phyloP scores from a whole-genome alignment of 2,797 vertebrate genomes.

The Salmo trutta region DNA sequence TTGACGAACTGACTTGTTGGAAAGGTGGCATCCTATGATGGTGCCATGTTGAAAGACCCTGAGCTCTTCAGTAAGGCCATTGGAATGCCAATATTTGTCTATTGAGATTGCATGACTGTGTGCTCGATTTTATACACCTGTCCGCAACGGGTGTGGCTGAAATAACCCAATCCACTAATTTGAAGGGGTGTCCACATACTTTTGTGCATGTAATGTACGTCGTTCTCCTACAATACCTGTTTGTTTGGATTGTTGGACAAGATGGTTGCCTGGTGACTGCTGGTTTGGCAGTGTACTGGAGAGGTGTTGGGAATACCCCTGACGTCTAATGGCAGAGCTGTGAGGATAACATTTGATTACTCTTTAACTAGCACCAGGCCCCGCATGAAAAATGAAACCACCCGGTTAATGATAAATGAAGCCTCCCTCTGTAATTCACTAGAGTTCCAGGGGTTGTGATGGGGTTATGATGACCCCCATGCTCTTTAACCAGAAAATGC shows the following conservation, averaged over 20 bases:
- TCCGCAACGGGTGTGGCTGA: too few relatives aligned
- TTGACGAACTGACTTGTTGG: too few relatives aligned
- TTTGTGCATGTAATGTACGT: constrained; percentile 1
- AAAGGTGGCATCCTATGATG: too few relatives aligned
- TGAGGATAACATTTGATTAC: neutral
- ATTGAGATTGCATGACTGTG: too few relatives aligned
- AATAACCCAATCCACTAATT: too few relatives aligned
- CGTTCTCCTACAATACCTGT: constrained; percentile 25
- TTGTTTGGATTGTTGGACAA: constrained; percentile 23
- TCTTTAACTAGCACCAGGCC: neutral
- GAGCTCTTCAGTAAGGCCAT: too few relatives aligned
- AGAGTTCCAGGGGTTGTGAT: neutral
- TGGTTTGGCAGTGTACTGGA: constrained; percentile 16
- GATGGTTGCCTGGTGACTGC: constrained; percentile 38
- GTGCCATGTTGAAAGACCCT: too few relatives aligned
- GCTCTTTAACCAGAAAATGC: neutral
- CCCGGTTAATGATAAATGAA: neutral
- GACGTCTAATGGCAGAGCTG: constrained; percentile 19
- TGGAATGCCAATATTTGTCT: too few relatives aligned
- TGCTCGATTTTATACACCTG: too few relatives aligned
- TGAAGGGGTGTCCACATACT: too few relatives aligned
- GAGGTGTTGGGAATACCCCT: constrained; percentile 20
- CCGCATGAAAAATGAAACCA: neutral
- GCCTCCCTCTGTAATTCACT: neutral
- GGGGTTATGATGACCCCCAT: neutral